Base-by-base conservation (phyloP, 1,140 invertebrate genomes). In the Tigriopus japonicus region DNA sequence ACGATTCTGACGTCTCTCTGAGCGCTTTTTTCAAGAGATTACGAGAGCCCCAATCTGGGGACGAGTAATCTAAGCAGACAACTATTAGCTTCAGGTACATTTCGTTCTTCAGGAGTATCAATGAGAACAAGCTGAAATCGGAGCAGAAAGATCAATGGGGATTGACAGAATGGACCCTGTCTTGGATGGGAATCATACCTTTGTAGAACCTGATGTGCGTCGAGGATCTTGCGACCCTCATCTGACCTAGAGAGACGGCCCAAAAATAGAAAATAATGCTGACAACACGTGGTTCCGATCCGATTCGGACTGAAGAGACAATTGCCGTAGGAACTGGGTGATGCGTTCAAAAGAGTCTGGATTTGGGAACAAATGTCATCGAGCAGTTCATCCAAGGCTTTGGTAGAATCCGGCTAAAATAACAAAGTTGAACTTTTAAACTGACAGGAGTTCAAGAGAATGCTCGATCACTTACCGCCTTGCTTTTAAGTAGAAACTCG, bases 211-310 rank as follows among this genome's bases (percentile, higher is more conserved):
- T 14, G 12, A 19, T 60, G 58, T 52, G 19, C 17, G 12, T 41
- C 15, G 1, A 60, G 58, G 40, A 15, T 21, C 12, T 15, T 23
- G 17, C 49, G 10, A 13, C 59, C 59, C n/a, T 40, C n/a, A 9
- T 61, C 53, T 17, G 59, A 24, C 15, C n/a, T 14, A 13, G 59
- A 56, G 10, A 61, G 40, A 6, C 43, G 59, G 1, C 59, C 59
- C 21, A 61, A 80, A 66, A 93, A 87, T 1, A 96, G 73, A 70
- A 96, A 97, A 73, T 96, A 96, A 70, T 85, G 84, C 70, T 93
- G 88, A 69, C 86, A 87, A 69, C 89, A 83, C 6, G 87, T 91
- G 63, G 82, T 87, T 54, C 80, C 78, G 74, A 96, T 81, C 68
- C 87, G 84, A 62, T 83, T 80, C 0, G 89, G 88, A 70, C 86